A percentile compares a stretch with the other conserved stretches of the same genome.
Evolutionary conservation across 2,113 vertebrate species (phyloP).

Genomic region (Hiodon tergisus): DNA sequence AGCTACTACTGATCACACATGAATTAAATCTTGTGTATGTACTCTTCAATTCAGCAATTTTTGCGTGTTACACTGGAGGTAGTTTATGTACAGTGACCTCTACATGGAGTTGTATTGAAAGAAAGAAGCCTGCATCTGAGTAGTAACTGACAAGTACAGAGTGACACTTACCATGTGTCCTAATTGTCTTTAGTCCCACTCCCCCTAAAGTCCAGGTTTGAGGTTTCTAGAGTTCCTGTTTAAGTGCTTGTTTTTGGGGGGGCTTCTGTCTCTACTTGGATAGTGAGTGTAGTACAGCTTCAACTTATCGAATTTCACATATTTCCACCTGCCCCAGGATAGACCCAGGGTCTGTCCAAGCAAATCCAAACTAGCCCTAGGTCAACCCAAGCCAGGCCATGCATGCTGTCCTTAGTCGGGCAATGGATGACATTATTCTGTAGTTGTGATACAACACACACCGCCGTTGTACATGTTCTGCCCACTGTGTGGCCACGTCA

Average conservation of each 20-base stretch:
- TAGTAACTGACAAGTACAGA: slow-evolving; percentile 1
- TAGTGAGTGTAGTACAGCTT: slow-evolving; percentile 43
- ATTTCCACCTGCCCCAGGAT: slow-evolving; percentile 39
- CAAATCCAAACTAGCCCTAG: slow-evolving; percentile 63
- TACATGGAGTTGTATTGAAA: slow-evolving; percentile 38
- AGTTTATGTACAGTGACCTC: slow-evolving; percentile 64
- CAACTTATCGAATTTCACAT: slow-evolving; percentile 63
- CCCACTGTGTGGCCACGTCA: slow-evolving; percentile 91
- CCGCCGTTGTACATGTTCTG: slow-evolving; percentile 87
- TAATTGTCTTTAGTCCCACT: not conserved
- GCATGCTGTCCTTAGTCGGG: slow-evolving; percentile 88
- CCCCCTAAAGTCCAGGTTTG: not conserved
- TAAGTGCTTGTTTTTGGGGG: not conserved
- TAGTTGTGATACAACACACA: slow-evolving; percentile 98
- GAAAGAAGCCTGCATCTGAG: not conserved
- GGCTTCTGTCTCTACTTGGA: not conserved
- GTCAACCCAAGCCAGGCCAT: slow-evolving; percentile 71
- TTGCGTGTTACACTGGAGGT: slow-evolving; percentile 64
- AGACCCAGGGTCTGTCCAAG: slow-evolving; percentile 20
- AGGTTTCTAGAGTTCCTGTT: no score
- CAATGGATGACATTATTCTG: slow-evolving; percentile 85
- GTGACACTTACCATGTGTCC: not conserved
- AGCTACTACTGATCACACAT: slow-evolving; percentile 69
- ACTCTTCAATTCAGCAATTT: slow-evolving; percentile 47
- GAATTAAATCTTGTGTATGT: slow-evolving; percentile 71